Evolutionary conservation across 2,888 invertebrate species (phyloP).

Genomic region (Platycnemis pennipes): DNA sequence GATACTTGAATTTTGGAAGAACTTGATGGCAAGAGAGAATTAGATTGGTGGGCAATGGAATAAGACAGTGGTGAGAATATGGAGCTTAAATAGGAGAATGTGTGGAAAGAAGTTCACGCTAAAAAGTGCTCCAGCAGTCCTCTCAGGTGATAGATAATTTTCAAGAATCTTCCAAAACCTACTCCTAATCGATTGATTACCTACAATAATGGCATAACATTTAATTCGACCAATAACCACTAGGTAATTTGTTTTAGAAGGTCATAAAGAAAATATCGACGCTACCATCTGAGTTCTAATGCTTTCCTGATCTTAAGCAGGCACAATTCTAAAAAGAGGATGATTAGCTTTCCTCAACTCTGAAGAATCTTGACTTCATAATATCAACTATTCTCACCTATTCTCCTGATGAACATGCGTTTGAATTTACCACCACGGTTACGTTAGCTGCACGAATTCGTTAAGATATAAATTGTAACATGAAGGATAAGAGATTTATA

Average conservation of each 20-base stretch:
- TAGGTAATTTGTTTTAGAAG: neutral
- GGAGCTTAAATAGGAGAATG: neutral
- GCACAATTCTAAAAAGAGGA: neutral
- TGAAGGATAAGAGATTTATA: neutral
- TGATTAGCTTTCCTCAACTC: neutral
- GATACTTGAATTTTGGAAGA: too few relatives aligned
- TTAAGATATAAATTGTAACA: neutral
- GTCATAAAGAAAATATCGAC: neutral
- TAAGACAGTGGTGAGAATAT: too few relatives aligned
- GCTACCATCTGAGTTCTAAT: neutral
- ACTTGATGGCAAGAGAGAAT: too few relatives aligned
- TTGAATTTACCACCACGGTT: neutral
- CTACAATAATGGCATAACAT: neutral
- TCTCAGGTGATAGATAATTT: neutral
- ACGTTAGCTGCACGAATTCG: neutral
- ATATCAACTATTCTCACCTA: neutral
- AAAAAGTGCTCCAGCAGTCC: neutral
- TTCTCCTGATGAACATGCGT: neutral
- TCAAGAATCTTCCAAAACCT: neutral
- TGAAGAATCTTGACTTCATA: neutral
- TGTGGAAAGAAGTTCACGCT: neutral
- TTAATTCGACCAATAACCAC: neutral
- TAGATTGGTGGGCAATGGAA: too few relatives aligned
- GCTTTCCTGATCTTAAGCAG: neutral
- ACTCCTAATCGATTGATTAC: neutral